Evolutionary conservation across 1,140 invertebrate genomes (phyloP).

Genomic region (Drosophila asahinai): DNA sequence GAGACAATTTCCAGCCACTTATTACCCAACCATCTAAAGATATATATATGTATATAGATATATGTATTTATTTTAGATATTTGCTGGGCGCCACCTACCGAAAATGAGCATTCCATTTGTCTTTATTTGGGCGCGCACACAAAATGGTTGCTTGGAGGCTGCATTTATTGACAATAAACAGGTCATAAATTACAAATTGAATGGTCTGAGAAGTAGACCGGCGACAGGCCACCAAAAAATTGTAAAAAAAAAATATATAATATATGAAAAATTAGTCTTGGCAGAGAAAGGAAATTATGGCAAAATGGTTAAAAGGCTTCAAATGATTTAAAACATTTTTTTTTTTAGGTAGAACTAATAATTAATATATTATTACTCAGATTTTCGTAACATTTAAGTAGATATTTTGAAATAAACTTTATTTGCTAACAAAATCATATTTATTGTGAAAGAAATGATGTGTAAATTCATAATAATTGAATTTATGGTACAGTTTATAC

Average conservation of each 20-base stretch:
- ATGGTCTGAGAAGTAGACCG: slow-evolving; percentile 9
- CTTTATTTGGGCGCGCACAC: slow-evolving; percentile 72
- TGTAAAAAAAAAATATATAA: slow-evolving; percentile 15
- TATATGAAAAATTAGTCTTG: neutral
- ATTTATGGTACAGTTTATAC: too few relatives aligned
- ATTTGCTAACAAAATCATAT: too few relatives aligned
- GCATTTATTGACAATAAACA: slow-evolving; percentile 83
- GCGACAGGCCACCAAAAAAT: slow-evolving; percentile 2
- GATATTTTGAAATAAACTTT: too few relatives aligned
- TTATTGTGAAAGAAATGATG: too few relatives aligned
- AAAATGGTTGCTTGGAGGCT: slow-evolving; percentile 79
- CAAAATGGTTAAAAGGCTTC: neutral
- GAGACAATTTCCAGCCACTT: slow-evolving; percentile 47
- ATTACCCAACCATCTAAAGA: slow-evolving; percentile 43
- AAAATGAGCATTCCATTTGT: slow-evolving; percentile 77
- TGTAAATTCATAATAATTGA: too few relatives aligned
- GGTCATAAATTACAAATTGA: slow-evolving; percentile 71
- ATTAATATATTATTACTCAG: neutral
- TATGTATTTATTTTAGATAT: slow-evolving; percentile 54
- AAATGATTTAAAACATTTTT: too few relatives aligned
- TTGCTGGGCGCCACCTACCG: slow-evolving; percentile 47
- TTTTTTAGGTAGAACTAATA: neutral
- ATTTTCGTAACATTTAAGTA: neutral
- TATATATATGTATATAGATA: slow-evolving; percentile 1
- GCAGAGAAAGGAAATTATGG: neutral